Percentiles rank a stretch among this genome's conserved stretches.
Conservation (phyloP, 2,113 vertebrate species). For the Poecilia latipinna region DNA sequence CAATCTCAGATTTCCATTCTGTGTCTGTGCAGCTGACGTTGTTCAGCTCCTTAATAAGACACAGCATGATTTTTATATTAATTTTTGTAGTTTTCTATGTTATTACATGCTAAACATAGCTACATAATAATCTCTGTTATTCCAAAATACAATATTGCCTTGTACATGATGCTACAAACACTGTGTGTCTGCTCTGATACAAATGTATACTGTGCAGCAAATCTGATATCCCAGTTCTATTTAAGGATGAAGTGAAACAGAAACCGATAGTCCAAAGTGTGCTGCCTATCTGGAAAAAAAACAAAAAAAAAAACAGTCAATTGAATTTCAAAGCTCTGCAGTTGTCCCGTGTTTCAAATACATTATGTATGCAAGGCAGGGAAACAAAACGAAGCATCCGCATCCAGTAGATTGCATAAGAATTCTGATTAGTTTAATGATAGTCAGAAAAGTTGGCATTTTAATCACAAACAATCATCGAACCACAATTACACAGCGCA, state of each 20-base stretch:
- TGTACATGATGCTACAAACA: neutral
- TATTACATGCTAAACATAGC: neutral
- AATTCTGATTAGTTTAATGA: constrained; percentile 66
- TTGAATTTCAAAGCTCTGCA: constrained; percentile 43
- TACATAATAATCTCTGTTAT: neutral
- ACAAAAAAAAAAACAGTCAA: constrained; percentile 18
- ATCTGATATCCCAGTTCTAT: neutral
- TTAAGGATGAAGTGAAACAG: neutral
- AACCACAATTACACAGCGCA: constrained; percentile 50
- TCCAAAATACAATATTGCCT: neutral
- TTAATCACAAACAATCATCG: constrained; percentile 56
- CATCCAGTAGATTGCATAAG: constrained; percentile 33
- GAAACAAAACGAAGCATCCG: constrained; percentile 25
- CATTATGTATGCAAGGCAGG: constrained; percentile 16
- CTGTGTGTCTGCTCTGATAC: neutral
- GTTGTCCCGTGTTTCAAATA: constrained; percentile 33
- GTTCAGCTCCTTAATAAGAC: too few relatives aligned
- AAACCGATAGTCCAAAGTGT: neutral
- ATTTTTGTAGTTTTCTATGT: neutral
- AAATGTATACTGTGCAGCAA: neutral
- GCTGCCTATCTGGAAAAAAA: constrained; percentile 9
- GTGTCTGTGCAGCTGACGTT: constrained; percentile 11
- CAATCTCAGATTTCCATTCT: constrained; percentile 40
- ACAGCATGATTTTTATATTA: too few relatives aligned
- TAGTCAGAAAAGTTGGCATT: constrained; percentile 53